Evolutionary conservation across 2,797 vertebrate genomes (phyloP), one percentile per base, ranked within the genome.

Genomic region (Anas acuta): DNA sequence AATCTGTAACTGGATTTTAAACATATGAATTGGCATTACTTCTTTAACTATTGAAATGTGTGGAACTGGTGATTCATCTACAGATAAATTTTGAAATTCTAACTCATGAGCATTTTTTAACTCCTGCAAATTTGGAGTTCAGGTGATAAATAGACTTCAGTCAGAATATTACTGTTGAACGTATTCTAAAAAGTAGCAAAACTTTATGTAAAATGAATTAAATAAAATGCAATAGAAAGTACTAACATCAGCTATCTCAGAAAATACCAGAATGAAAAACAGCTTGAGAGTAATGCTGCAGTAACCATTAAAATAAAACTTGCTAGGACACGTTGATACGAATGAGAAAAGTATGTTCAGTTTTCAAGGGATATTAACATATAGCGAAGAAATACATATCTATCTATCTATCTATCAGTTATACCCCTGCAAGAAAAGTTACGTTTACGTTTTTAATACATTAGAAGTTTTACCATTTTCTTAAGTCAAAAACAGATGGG

Each of bases 391-490:
- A 97, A 83, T 83, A 80, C 84, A 83, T 72, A 66, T 90, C 91
- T 87, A 89, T 35, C 82, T 80, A 41, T 92, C 73, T 91, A 96
- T 95, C 77, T 95, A 69, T 92, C 96, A 92, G 70, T 94, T 97
- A 97, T 89, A 95, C 78, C 95, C 95, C 95, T 93, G 76, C 96
- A 96, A 97, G 96, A 75, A 96, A 98, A 96, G 84, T 79, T 96
- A 93, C 73, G 92, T 98, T 98, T 98, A 98, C 97, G 96, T 97
- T 97, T 97, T 89, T 95, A 90, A 92, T 95, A 93, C 94, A 82
- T 96, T 94, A 93, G 65, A 94, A 96, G 33, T 72, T 87, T 92
- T 96, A 89, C 77, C 84, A 61, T 90, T 94, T 95, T 94, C 74
- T 95, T 83, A 94, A 95, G 65, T 86, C 71, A 92, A 88, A 92